Percentiles rank a stretch among this genome's conserved stretches.
Conservation (phyloP, 2,113 vertebrate genomes). For the Poecile atricapillus region DNA sequence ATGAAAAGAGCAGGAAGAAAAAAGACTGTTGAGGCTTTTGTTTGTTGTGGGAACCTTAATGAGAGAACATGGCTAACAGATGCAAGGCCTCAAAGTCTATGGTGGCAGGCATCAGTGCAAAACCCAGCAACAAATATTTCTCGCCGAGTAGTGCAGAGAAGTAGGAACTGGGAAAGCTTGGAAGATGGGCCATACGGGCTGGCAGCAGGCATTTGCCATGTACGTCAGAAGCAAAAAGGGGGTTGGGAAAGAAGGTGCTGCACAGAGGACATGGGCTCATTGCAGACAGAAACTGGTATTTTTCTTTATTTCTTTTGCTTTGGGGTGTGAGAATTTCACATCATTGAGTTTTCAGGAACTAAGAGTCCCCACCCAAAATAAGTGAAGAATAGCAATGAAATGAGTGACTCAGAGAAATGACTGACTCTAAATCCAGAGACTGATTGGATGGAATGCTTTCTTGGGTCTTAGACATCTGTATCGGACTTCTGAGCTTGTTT, state of each 20-base stretch:
- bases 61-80: slow-evolving; percentile 37
- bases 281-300: background rate
- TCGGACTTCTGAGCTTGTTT: slow-evolving; percentile 32
- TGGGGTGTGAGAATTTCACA: slow-evolving; percentile 17
- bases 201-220: background rate
- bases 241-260: background rate
- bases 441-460: slow-evolving; percentile 49
- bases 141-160: background rate
- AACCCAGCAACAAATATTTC: background rate
- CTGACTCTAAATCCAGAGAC: background rate
- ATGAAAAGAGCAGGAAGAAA: slow-evolving; percentile 38
- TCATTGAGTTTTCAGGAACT: slow-evolving; percentile 28
- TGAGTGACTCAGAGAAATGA: slow-evolving; percentile 46
- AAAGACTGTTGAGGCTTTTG: slow-evolving; percentile 34
- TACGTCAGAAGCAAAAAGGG: background rate
- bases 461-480: slow-evolving; percentile 46
- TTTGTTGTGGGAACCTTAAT: slow-evolving; percentile 46
- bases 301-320: background rate
- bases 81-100: slow-evolving; percentile 3
- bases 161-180: background rate
- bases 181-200: background rate
- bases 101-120: background rate
- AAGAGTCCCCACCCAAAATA: slow-evolving; percentile 24
- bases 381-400: slow-evolving; percentile 48
- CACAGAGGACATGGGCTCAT: background rate